A percentile compares a stretch with the other conserved stretches of the same genome.
These are phyloP conservation scores for Panthera uncia DNA, from an alignment of 2,113 vertebrate species.

Conservation along the genomic window DNA sequence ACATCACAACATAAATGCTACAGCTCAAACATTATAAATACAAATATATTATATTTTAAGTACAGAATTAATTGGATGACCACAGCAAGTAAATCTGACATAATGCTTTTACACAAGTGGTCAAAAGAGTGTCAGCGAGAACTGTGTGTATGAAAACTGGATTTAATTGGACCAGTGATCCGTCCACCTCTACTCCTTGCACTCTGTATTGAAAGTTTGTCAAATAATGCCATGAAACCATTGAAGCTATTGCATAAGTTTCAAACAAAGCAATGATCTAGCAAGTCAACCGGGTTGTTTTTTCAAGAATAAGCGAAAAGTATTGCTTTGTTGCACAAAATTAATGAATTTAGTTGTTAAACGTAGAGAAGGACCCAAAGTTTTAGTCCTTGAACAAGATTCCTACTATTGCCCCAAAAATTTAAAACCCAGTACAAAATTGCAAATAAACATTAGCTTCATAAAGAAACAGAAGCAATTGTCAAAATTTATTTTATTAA, in stretches of 20 bases:
- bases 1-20: not conserved
- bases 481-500: not conserved
- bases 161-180: not conserved
- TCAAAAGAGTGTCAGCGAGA: not conserved
- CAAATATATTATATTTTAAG: not conserved
- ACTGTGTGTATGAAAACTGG: not conserved
- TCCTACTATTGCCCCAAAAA: not conserved
- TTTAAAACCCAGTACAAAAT: not conserved
- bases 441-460: not conserved
- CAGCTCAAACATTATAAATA: not conserved
- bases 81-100: not conserved
- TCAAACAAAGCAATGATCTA: not conserved
- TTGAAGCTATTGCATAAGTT: not conserved
- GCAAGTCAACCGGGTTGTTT: not conserved
- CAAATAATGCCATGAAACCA: constrained; percentile 3
- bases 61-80: not conserved
- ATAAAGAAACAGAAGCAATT: not conserved
- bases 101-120: not conserved
- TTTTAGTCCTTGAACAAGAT: not conserved
- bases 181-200: not conserved
- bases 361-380: not conserved
- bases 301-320: not conserved
- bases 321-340: not conserved
- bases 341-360: not conserved
- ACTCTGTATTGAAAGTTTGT: not conserved